Conservation (phyloP, 2,888 invertebrate species). For the Lydus trimaculatus region DNA sequence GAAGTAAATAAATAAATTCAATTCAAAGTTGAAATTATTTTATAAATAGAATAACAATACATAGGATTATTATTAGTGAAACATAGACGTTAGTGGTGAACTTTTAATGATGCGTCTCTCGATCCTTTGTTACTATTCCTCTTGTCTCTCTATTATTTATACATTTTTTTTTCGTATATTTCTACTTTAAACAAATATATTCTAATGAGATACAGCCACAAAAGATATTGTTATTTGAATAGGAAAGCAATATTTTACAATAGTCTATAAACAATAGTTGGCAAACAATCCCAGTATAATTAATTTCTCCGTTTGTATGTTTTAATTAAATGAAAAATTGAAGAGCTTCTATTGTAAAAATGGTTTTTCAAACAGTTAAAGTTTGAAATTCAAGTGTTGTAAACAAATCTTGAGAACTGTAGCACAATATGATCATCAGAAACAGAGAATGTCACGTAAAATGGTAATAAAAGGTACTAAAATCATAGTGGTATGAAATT, state of each 20-base stretch:
- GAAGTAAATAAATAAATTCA: neutral
- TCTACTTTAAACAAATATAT: neutral
- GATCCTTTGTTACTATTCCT: neutral
- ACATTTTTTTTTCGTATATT: neutral
- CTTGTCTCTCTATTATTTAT: neutral
- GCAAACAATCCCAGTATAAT: neutral
- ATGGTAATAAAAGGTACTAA: too few species aligned
- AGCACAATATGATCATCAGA: too few species aligned
- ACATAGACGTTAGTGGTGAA: neutral
- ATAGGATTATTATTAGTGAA: neutral
- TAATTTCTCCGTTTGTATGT: too few species aligned
- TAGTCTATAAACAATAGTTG: neutral
- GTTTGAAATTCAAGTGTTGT: too few species aligned
- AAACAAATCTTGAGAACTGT: too few species aligned
- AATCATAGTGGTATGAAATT: too few species aligned
- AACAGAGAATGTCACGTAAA: too few species aligned
- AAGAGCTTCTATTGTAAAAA: too few species aligned
- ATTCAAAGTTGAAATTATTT: neutral
- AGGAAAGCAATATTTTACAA: neutral
- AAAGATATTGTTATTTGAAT: neutral
- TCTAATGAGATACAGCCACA: neutral
- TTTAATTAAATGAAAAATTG: too few species aligned
- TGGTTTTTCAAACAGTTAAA: too few species aligned
- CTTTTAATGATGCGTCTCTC: neutral
- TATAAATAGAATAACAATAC: neutral